Conservation (phyloP, 1,140 invertebrate species). For the Hypothenemus hampei region DNA sequence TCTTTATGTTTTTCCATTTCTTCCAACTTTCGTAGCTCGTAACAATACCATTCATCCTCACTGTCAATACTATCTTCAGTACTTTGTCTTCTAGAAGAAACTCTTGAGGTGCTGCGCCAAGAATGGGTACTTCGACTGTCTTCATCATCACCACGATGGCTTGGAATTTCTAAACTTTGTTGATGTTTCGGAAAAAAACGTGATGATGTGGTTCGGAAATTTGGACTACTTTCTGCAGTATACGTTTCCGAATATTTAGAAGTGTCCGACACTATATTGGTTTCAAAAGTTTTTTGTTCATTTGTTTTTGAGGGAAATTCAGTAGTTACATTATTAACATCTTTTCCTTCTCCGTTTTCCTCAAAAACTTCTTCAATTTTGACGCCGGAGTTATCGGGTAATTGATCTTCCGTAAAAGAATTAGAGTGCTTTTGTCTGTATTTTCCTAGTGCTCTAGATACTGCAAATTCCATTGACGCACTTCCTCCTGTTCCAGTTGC, state of each 20-base stretch:
- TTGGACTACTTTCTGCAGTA: constrained; percentile 56
- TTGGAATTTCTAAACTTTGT: constrained; percentile 75
- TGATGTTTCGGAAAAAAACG: constrained; percentile 65
- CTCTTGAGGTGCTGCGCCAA: constrained; percentile 75
- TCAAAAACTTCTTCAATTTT: constrained; percentile 47
- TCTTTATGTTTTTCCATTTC: constrained; percentile 75
- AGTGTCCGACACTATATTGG: constrained; percentile 41
- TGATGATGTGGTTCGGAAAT: constrained; percentile 51
- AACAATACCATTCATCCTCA: constrained; percentile 90
- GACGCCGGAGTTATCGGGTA: constrained; percentile 46
- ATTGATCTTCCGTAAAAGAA: constrained; percentile 60
- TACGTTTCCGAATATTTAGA: constrained; percentile 37
- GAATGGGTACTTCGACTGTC: constrained; percentile 82
- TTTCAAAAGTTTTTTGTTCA: constrained; percentile 45
- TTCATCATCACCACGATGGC: constrained; percentile 68
- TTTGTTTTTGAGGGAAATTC: constrained; percentile 43
- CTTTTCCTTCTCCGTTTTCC: constrained; percentile 41
- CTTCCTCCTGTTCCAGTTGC: constrained; percentile 40
- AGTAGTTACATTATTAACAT: constrained; percentile 33
- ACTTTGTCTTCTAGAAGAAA: constrained; percentile 83
- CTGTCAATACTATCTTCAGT: constrained; percentile 90
- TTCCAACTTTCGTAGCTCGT: constrained; percentile 80
- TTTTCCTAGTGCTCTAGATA: constrained; percentile 74
- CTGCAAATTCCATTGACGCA: constrained; percentile 75
- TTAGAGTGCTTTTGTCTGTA: constrained; percentile 72